Evolutionary conservation across 2,113 vertebrate genomes (phyloP), one percentile per base, ranked within the genome.

Genomic region (Sisor rabdophorus): DNA sequence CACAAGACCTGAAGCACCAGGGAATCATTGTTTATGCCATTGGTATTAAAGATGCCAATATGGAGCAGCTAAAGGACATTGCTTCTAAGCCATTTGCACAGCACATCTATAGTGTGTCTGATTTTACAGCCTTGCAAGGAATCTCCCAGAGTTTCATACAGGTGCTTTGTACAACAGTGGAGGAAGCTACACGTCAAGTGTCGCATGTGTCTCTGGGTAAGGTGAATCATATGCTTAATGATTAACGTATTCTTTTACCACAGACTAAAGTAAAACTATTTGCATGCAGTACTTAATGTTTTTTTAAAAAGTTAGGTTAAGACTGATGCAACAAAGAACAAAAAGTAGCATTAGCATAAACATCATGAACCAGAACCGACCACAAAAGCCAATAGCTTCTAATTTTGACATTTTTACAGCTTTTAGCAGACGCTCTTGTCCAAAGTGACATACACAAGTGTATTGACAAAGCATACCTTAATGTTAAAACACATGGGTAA

Each of bases 41-140:
- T 50, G 93, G 95, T 61, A 90, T 95, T 75, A 92, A 93, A 88
- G 90, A 94, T 0, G 89, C 93, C 0, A 92, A 92, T 11, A 83
- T 86, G 61, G 75, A 80, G 0, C 88, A 93, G 77, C 89, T 94
- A 79, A 86, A 70, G 50, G 89, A 91, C 73, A 91, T 93, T 0
- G 89, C 88, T 0, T 91, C 80, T 1, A 26, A 87, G 36, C 91
- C 93, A 0, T 69, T 82, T 75, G 79, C 86, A 7, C 87, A 84
- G 36, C 84, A 93, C 10, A 84, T 91, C 30, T 91, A 87, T 76
- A 88, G 85, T 9, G 89, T 90, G 61, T 86, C 86, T 1, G 89
- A 86, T 60, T 87, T 89, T 78, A 52, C 80, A 5, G 82, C 69
- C 3, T 80, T 91, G 67, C 58, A 76, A 28, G 79, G 73, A 7